These are phyloP conservation scores for Nixonia krombeini DNA, from an alignment of 1,140 invertebrate species.

Conservation along the genomic window DNA sequence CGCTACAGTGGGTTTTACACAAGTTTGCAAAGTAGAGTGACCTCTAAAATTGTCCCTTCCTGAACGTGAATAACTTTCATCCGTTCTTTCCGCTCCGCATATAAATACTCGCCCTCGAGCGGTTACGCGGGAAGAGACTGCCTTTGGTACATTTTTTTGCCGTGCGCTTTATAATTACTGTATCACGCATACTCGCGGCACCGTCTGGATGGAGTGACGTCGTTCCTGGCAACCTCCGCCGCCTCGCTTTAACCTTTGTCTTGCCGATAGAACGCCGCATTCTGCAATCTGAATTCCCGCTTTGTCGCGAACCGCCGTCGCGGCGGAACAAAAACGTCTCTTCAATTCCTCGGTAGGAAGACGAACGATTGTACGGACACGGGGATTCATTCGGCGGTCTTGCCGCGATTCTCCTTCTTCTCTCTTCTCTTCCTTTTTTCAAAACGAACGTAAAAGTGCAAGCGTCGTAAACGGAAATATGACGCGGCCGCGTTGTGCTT, in stretches of 20 bases:
- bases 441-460: too few species aligned
- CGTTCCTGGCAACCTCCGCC: constrained; percentile 17
- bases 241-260: constrained; percentile 18
- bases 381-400: too few species aligned
- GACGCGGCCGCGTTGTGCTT: too few species aligned
- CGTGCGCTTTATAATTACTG: constrained; percentile 48
- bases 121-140: constrained; percentile 29
- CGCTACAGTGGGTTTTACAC: too few species aligned
- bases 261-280: constrained; percentile 23
- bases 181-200: constrained; percentile 28
- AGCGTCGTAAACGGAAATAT: too few species aligned
- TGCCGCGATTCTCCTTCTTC: too few species aligned
- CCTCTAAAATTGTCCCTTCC: not conserved
- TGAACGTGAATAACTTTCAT: constrained; percentile 20
- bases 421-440: too few species aligned
- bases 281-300: not conserved
- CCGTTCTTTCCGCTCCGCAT: constrained; percentile 28
- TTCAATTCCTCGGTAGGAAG: too few species aligned
- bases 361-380: too few species aligned
- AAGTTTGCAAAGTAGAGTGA: too few species aligned
- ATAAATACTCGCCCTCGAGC: constrained; percentile 33
- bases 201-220: constrained; percentile 21
- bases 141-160: constrained; percentile 44
- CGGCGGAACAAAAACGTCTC: too few species aligned
- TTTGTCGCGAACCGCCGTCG: not conserved